Base-by-base conservation (phyloP, 2,888 invertebrate genomes). In the Aleiodes alternator region DNA sequence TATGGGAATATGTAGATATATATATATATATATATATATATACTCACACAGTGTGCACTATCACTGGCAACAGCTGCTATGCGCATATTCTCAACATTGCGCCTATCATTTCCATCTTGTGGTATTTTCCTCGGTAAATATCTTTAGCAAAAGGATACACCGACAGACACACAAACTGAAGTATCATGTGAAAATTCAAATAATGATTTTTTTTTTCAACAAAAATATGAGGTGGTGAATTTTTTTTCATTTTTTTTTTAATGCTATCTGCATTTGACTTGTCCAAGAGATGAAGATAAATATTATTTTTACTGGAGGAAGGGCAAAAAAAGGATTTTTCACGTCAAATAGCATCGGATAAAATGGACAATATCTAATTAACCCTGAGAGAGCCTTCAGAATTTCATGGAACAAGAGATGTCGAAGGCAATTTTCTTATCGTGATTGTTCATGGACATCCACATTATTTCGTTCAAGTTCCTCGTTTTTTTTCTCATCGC, bases 51-150 rank as follows among this genome's bases (percentile, higher is more conserved):
- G 9, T 64, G 76, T 56, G 78, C 82, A 83, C 84, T 88, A 88
- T 88, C 88, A 84, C 83, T 43, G 81, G 85, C 84, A 87, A 88
- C 89, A 89, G 89, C 88, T 89, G 89, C 86, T 83, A 86, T 83
- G 86, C 87, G 87, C 84, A 81, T 80, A 64, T 64, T 43, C 59
- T 48, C 74, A 75, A 53, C 61, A 51, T 43, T 75, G 74, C 78
- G 74, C 80, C 43, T 80, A 80, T 80, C 80, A 79, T 78, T 43
- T 76, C 78, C 75, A 80, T 80, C 80, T 80, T 80, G 78, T 78
- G 76, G 77, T 80, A 78, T 79, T 64, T 64, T 64, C 64, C 64
- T 64, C 64, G 64, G 64, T 64, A 64, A 64, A 64, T 64, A 64
- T 64, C 43, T 64, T 64, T 64, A 34, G 43, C 43, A 1, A 53